Conservation (phyloP, 2,113 vertebrate genomes). For the Dendrocopos noguchii region DNA sequence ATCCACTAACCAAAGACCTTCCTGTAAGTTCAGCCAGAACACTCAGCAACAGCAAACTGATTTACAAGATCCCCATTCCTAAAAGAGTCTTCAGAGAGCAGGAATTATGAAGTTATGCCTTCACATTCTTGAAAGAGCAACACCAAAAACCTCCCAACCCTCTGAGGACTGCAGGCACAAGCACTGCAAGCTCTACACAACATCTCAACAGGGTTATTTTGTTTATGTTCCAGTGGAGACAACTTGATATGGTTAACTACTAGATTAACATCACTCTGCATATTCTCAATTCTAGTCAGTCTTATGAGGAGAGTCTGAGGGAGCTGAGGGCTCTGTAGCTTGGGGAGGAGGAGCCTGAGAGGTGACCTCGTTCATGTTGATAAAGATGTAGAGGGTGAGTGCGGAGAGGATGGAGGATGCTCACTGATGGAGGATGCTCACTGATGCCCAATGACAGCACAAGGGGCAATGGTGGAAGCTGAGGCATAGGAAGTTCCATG, state of each 20-base stretch:
- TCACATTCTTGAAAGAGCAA: neutral
- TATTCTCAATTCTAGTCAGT: neutral
- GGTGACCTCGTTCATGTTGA: no score
- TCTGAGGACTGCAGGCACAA: neutral
- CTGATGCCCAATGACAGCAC: no score
- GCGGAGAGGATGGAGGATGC: no score
- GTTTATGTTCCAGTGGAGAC: conserved; percentile 41
- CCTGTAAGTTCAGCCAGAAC: conserved; percentile 3
- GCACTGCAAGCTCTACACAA: neutral
- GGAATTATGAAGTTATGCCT: neutral
- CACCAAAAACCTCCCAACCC: neutral
- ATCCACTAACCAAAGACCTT: neutral
- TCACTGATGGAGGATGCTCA: no score
- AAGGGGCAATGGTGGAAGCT: no score
- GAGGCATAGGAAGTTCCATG: no score
- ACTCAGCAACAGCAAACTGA: neutral
- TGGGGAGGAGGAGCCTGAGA: no score
- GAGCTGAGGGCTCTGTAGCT: no score
- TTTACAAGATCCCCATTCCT: neutral
- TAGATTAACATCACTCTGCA: neutral
- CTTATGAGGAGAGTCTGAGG: no score
- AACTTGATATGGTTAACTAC: neutral
- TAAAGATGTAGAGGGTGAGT: no score
- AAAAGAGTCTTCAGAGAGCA: neutral
- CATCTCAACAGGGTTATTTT: conserved; percentile 31